Evolutionary conservation across 2,888 invertebrate genomes (phyloP).

Genomic region (Ornithoptera priamus): DNA sequence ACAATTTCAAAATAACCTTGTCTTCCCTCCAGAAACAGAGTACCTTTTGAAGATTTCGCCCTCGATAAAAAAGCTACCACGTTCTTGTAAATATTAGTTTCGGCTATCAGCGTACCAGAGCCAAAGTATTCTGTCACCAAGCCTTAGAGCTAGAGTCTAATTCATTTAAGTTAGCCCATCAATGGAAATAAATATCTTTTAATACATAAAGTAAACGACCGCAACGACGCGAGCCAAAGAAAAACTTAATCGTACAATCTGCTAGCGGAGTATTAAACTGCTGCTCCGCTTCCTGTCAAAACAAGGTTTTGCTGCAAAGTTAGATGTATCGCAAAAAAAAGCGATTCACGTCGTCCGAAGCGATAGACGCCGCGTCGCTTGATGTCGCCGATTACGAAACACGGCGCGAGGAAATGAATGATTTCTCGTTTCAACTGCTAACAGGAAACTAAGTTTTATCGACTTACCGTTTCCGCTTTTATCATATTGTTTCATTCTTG

Average conservation of each 20-base stretch:
- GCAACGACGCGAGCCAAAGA: constrained; percentile 7
- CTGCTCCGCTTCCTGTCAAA: constrained; percentile 40
- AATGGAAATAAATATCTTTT: neutral
- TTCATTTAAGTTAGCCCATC: no score
- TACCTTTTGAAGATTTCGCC: no score
- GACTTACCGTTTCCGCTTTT: constrained; percentile 3
- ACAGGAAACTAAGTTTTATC: constrained; percentile 30
- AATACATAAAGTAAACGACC: constrained; percentile 7
- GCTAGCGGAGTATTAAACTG: constrained; percentile 35
- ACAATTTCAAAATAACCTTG: no score
- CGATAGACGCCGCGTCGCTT: constrained; percentile 36
- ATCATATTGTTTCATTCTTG: constrained; percentile 1
- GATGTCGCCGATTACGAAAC: constrained; percentile 37
- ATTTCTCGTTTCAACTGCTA: constrained; percentile 30
- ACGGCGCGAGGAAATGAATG: constrained; percentile 33
- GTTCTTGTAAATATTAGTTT: no score
- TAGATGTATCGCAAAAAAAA: constrained; percentile 33
- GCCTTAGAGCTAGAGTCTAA: no score
- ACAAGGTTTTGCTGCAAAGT: constrained; percentile 32
- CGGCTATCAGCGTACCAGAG: no score
- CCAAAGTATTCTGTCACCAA: no score
- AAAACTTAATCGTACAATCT: constrained; percentile 39
- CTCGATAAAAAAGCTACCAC: no score
- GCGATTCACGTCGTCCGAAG: constrained; percentile 31
- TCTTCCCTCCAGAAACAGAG: no score